A percentile compares a stretch with the other conserved stretches of the same genome.
These are phyloP conservation scores for Drosophila setifemur DNA, from an alignment of 1,140 invertebrate genomes.

Conservation along the genomic window DNA sequence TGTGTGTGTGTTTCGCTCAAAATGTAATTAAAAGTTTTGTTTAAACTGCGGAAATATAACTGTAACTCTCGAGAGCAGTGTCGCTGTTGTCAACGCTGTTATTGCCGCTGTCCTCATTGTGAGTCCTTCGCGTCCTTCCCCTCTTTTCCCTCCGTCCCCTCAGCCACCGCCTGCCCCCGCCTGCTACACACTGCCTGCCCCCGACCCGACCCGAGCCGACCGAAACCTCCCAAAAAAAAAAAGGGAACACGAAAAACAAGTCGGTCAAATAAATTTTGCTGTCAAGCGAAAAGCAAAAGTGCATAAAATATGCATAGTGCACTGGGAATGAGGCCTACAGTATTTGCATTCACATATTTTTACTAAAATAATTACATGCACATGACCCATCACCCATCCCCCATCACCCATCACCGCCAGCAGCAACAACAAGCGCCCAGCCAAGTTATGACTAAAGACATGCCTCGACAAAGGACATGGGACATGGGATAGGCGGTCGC, in stretches of 20 bases:
- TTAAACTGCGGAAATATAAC: slow-evolving; percentile 59
- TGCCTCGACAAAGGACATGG: slow-evolving; percentile 34
- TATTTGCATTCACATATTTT: slow-evolving; percentile 78
- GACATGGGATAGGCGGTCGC: slow-evolving; percentile 38
- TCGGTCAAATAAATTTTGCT: slow-evolving; percentile 72
- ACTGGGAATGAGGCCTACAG: slow-evolving; percentile 57
- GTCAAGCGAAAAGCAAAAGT: slow-evolving; percentile 73
- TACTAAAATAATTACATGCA: slow-evolving; percentile 77
- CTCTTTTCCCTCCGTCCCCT: no score
- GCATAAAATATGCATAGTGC: slow-evolving; percentile 60
- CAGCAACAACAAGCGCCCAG: slow-evolving; percentile 23
- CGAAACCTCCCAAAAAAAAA: not conserved
- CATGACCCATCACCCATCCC: no score
- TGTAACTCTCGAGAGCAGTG: slow-evolving; percentile 47
- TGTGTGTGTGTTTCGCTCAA: slow-evolving; percentile 40
- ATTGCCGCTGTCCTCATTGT: slow-evolving; percentile 12
- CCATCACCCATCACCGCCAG: slow-evolving; percentile 5
- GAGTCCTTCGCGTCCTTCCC: not conserved
- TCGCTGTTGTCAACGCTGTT: slow-evolving; percentile 33
- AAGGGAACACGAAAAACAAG: slow-evolving; percentile 29
- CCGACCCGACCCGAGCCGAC: no score
- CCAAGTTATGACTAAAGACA: slow-evolving; percentile 70
- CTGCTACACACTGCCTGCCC: no score
- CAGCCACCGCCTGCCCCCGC: slow-evolving; percentile 2
- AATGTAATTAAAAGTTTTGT: slow-evolving; percentile 75